Evolutionary conservation across 2,888 invertebrate species (phyloP), one percentile per base, ranked within the genome.

Genomic region (Lobophora halterata): DNA sequence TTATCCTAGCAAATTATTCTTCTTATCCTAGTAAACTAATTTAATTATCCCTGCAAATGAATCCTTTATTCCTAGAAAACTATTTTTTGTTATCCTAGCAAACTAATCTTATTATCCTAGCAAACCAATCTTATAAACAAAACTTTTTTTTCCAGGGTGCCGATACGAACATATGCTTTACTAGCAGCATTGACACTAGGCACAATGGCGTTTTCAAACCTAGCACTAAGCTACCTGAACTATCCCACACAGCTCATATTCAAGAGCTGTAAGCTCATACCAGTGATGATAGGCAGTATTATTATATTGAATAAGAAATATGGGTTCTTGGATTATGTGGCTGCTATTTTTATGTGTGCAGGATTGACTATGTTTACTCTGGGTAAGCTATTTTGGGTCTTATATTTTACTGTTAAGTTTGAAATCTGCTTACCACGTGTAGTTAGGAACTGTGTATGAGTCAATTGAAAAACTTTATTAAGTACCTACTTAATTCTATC

Each of bases 241-340:
- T 99, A 98, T 77, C 98, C 98, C 0, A 98, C 98, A 0, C 97
- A 97, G 88, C 93, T 98, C 21, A 98, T 98, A 61, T 99, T 99
- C 72, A 98, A 98, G 76, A 97, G 97, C 72, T 99, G 98, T 77
- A 99, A 99, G 75, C 89, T 98, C 0, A 96, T 98, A 58, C 98
- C 98, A 0, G 98, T 98, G 0, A 91, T 99, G 71, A 91, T 97
- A 46, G 98, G 98, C 10, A 96, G 97, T 54, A 95, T 98, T 52
- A 67, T 98, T 28, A 97, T 98, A 62, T 93, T 98, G 82, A 93
- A 94, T 37, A 97, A 97, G 80, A 90, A 90, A 54, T 97, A 97
- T 75, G 93, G 93, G 1, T 87, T 91, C 8, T 68, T 97, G 45
- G 97, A 98, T 74, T 94, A 97, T 73, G 56, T 92, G 3, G 95